These are phyloP conservation scores for Hystrix cristata DNA, from an alignment of 2,113 vertebrate species.

Conservation along the genomic window DNA sequence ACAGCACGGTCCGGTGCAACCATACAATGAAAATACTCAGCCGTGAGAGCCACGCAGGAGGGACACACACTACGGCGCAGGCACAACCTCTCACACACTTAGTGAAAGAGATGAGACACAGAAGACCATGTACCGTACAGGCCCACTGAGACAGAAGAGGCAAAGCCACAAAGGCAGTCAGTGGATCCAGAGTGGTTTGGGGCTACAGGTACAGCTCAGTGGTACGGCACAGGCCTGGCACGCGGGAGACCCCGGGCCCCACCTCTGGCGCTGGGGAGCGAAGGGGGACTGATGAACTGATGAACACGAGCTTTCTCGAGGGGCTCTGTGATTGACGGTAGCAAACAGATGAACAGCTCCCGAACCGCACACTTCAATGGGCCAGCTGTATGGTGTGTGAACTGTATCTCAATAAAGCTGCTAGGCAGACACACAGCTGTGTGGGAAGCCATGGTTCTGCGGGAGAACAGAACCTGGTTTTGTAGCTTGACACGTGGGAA, in stretches of 20 bases:
- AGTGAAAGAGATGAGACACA: neutral
- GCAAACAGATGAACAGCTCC: neutral
- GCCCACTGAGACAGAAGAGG: neutral
- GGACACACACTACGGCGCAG: neutral
- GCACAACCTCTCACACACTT: neutral
- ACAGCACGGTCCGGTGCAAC: accelerated
- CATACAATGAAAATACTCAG: neutral
- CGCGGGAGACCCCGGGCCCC: no score
- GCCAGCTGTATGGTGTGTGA: no score
- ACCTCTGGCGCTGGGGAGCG: neutral
- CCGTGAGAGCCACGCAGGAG: neutral
- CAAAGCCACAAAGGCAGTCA: neutral
- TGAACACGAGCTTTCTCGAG: neutral
- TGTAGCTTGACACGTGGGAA: neutral
- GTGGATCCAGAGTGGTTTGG: neutral
- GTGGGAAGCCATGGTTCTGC: neutral
- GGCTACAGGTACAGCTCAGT: neutral
- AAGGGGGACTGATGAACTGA: neutral
- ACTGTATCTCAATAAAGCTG: neutral
- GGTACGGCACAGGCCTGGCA: neutral
- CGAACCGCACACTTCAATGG: neutral
- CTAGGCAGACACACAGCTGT: accelerated
- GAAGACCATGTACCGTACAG: accelerated
- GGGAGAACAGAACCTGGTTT: neutral
- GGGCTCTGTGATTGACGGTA: neutral